Evolutionary conservation across 1,140 invertebrate genomes (phyloP), one percentile per base, ranked within the genome.

Genomic region (Drosophila nikananu): DNA sequence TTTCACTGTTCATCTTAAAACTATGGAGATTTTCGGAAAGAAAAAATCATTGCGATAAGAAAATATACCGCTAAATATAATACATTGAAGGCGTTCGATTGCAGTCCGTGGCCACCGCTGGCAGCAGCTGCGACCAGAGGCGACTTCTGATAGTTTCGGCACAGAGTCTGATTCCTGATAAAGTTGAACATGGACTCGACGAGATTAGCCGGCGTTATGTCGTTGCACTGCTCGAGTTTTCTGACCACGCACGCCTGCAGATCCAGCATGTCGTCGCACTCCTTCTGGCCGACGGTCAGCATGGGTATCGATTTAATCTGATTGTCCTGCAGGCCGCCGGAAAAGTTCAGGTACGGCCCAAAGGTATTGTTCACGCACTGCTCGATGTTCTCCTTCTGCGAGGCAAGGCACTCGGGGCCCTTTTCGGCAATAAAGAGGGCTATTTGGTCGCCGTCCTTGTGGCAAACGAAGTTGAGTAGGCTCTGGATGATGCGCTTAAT

Each of bases 401-500:
- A 92, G 62, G 94, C 68, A 17, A 97, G 93, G 89, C 97, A 97
- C 81, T 97, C 96, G 7, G 95, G 95, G 3, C 96, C 96, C 37
- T 95, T 95, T 81, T 97, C 96, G 21, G 96, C 95, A 64, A 97
- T 96, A 78, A 97, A 97, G 73, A 97, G 93, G 13, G 96, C 96
- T 86, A 97, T 96, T 72, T 96, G 95, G 83, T 97, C 96, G 9
- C 97, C 97, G 79, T 97, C 96, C 81, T 97, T 97, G 79, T 94
- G 95, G 81, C 97, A 97, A 7, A 96, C 93, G 81, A 97, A 97
- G 57, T 95, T 94, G 0, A 96, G 91, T 0, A 97, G 84, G 57
- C 96, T 95, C 23, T 96, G 94, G 0, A 96, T 94, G 21, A 97
- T 95, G 71, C 96, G 96, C 59, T 95, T 92, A 2, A 96, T 86